Base-by-base conservation (phyloP, 53 echinoderm and acorn worm species). In the Pentamera pediparva region DNA sequence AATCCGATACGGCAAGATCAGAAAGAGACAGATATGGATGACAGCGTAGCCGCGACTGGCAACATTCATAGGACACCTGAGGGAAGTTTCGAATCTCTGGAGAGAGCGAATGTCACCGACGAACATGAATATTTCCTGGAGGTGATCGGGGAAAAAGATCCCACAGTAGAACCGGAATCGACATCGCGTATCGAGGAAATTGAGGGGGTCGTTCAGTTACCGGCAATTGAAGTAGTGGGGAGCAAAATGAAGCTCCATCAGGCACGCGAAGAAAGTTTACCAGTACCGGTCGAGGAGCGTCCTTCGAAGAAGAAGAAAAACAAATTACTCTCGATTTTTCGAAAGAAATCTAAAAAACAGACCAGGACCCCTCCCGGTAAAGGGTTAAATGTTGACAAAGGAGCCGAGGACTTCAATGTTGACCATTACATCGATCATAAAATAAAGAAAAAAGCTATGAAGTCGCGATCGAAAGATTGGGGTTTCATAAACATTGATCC, bases 391-490 rank as follows among this genome's bases (percentile, higher is more conserved):
- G 31, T 25, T 56, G 24, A 57, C 11, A 20, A 22, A 6, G 2
- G 20, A 22, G 25, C 12, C 54, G 54, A 9, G 6, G 54, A 53
- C 12, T 20, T 53, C 5, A 8, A 67, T 67, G 0, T 2, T 9
- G 2, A n/a, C 3, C 3, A 67, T 41, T 39, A 67, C 17, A 12
- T 67, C 2, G 67, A 67, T 39, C 37, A 41, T 43, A 21, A 38
- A 39, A 67, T 67, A 37, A 30, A 40, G 30, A 67, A 43, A 18
- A 67, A 67, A 45, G 40, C 26, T 41, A 67, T 43, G 29, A 67
- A 67, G 27, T 40, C 22, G 17, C 22, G 29, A 9, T 41, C 67
- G 15, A 67, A 67, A 30, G 47, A 67, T 45, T 67, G 67, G 67
- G 67, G 67, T 24, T 67, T 40, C 27, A 41, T 67, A 7, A 28